Evolutionary conservation across 2,888 invertebrate genomes (phyloP).

Genomic region (Caenorhabditis doughertyi): DNA sequence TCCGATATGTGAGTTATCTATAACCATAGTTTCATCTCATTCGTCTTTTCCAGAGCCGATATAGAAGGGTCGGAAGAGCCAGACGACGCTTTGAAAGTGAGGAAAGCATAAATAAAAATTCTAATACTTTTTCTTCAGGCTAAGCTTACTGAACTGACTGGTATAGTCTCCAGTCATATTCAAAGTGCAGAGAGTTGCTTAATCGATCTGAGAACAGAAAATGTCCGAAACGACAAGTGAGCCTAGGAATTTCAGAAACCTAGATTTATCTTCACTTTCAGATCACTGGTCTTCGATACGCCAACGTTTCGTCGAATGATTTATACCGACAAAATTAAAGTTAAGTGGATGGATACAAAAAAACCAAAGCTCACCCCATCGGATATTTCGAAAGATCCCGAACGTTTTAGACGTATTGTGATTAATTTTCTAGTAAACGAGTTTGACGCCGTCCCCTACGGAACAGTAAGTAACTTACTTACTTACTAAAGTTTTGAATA

Average conservation of each 20-base stretch:
- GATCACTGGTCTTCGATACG: slow-evolving; percentile 20
- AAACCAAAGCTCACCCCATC: background rate
- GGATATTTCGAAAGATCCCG: slow-evolving; percentile 25
- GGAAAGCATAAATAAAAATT: background rate
- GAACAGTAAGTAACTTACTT: background rate
- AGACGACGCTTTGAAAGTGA: background rate
- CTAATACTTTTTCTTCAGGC: background rate
- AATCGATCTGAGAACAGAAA: slow-evolving; percentile 14
- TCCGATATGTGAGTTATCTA: slow-evolving; percentile 16
- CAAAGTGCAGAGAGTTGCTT: slow-evolving; percentile 8
- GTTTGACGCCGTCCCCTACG: slow-evolving; percentile 32
- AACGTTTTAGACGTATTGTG: slow-evolving; percentile 8
- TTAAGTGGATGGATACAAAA: slow-evolving; percentile 23
- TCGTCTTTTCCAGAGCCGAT: slow-evolving; percentile 15
- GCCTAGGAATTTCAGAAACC: no score
- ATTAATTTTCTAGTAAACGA: slow-evolving; percentile 14
- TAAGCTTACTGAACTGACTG: background rate
- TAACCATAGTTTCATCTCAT: background rate
- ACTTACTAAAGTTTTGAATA: background rate
- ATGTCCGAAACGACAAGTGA: slow-evolving; percentile 28
- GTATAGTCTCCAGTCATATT: slow-evolving; percentile 6
- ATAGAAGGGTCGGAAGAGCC: slow-evolving; percentile 2
- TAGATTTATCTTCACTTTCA: background rate
- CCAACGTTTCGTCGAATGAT: slow-evolving; percentile 36
- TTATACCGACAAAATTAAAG: slow-evolving; percentile 27